Conservation (phyloP, 2,113 vertebrate genomes). For the Aspiorhynchus laticeps region DNA sequence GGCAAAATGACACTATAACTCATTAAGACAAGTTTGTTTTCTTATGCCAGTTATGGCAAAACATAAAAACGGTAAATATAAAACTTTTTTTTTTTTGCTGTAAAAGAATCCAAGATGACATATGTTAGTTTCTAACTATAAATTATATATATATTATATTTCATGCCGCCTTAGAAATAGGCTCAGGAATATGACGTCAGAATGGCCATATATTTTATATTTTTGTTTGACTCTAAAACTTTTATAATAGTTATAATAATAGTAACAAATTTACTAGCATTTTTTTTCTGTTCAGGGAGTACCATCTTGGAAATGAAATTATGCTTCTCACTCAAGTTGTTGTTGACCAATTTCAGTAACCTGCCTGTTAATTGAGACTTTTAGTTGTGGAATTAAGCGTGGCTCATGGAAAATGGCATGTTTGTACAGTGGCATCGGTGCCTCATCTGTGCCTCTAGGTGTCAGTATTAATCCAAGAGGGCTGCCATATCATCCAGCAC, state of each 20-base stretch:
- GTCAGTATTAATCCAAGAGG: constrained; percentile 20
- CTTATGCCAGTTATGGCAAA: background rate
- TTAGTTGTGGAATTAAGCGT: background rate
- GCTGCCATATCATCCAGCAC: background rate
- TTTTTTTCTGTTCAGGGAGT: background rate
- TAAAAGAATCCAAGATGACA: background rate
- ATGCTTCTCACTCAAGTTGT: background rate
- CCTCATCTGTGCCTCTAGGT: background rate
- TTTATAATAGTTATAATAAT: background rate
- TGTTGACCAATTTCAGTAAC: background rate
- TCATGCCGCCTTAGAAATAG: background rate
- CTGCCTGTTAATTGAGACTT: background rate
- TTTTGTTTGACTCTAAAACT: background rate
- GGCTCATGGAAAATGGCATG: background rate
- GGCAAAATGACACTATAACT: background rate
- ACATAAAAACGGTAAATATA: background rate
- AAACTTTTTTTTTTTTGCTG: no score
- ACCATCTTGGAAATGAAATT: background rate
- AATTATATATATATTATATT: background rate
- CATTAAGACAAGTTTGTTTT: background rate
- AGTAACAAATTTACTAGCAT: background rate
- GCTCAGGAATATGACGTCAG: background rate
- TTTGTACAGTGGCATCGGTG: background rate
- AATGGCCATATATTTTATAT: background rate
- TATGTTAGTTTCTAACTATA: background rate